phyloP scores from a whole-genome alignment of 2,113 vertebrate species.

The Struthio camelus region DNA sequence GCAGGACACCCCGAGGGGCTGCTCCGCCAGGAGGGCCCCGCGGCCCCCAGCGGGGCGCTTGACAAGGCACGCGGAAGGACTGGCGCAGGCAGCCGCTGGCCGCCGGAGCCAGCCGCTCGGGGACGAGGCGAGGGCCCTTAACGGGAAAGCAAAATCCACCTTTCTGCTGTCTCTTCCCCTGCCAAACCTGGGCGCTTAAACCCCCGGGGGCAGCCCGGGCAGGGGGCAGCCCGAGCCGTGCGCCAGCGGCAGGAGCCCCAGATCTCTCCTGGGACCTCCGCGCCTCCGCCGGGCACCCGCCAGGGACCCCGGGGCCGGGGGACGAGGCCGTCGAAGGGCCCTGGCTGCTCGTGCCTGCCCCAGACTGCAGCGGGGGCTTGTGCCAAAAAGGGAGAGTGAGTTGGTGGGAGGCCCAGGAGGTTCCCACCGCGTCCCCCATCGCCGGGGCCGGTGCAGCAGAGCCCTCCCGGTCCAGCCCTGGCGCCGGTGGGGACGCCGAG shows the following conservation, averaged over 20 bases:
- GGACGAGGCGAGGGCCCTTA: not conserved
- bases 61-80: no score
- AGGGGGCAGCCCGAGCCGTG: rapidly evolving
- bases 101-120: rapidly evolving
- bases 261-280: no score
- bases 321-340: not conserved
- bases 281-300: not conserved
- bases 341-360: not conserved
- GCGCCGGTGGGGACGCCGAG: no score
- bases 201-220: no score
- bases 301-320: not conserved
- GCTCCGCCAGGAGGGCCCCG: no score
- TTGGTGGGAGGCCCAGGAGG: not conserved
- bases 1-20: no score
- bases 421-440: not conserved
- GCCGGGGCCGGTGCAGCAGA: not conserved
- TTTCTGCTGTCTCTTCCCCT: not conserved
- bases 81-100: no score
- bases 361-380: not conserved
- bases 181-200: not conserved
- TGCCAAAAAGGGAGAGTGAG: not conserved
- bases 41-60: no score
- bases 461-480: no score
- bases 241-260: no score
- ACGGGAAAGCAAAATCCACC: not conserved